Evolutionary conservation across 2,888 invertebrate genomes (phyloP), one percentile per base, ranked within the genome.

Genomic region (Meteorus cinctellus): DNA sequence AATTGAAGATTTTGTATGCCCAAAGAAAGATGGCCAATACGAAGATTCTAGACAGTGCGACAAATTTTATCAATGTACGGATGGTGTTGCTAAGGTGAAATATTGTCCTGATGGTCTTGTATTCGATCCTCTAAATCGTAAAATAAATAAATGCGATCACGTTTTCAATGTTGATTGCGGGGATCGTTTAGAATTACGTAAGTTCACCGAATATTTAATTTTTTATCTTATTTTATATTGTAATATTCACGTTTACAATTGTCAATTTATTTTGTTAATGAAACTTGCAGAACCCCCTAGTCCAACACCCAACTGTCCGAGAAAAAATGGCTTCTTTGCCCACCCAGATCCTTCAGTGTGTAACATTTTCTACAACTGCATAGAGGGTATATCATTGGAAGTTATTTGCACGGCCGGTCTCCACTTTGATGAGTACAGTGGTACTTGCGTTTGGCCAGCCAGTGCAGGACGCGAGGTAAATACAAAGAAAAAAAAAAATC

Each of bases 111-210:
- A 97, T 88, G 97, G 97, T 77, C 91, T 97, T 51, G 96, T 97
- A 69, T 97, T 97, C 90, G 97, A 97, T 91, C 95, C 93, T 0
- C 90, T 93, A 81, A 96, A 95, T 89, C 93, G 96, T 84, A 96
- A 96, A 91, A 92, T 95, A 88, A 97, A 96, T 92, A 96, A 97
- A 88, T 97, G 97, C 87, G 97, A 97, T 90, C 96, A 96, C 87
- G 95, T 96, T 86, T 97, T 96, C 93, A 96, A 96, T 86, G 96
- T 96, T 27, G 97, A 97, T 88, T 97, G 97, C 86, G 96, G 95
- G 71, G 96, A 96, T 88, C 94, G 97, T 88, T 93, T 94, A 69
- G 96, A 96, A 90, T 92, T 97, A 80, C 97, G 97, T 97, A 92
- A 95, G 96, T 93, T 29, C 45, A 4, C 0, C 27, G 63, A 70